A percentile compares a stretch with the other conserved stretches of the same genome.
These are phyloP conservation scores for Cettia cetti DNA, from an alignment of 2,113 vertebrate genomes.

Conservation along the genomic window DNA sequence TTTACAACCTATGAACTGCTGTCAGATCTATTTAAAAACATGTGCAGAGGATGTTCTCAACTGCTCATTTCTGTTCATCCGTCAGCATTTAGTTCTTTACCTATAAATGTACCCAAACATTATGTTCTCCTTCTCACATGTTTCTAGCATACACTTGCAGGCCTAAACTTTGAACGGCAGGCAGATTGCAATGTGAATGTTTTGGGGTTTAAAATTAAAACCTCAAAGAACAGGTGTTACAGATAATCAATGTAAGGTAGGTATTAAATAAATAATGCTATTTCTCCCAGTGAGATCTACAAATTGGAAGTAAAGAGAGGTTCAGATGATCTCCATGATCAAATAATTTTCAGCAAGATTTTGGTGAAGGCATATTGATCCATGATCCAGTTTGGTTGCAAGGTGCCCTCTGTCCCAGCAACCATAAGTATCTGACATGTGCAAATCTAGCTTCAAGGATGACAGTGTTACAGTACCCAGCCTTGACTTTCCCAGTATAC, in stretches of 20 bases:
- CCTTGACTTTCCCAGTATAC: background rate
- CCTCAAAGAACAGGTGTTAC: background rate
- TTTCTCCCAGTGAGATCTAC: background rate
- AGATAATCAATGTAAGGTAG: background rate
- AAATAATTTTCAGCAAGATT: background rate
- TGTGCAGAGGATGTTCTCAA: background rate
- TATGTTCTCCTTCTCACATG: background rate
- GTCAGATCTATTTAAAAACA: background rate
- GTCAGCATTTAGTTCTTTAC: background rate
- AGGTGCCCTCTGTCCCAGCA: background rate
- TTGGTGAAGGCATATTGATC: background rate
- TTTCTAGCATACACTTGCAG: background rate
- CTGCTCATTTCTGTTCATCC: background rate
- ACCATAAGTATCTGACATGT: fast-evolving
- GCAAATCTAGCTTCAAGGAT: background rate
- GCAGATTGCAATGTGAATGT: background rate
- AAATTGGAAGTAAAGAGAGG: background rate
- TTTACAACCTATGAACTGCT: background rate
- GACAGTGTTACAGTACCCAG: background rate
- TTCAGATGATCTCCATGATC: background rate
- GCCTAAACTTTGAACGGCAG: background rate
- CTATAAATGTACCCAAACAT: background rate
- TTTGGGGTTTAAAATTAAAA: background rate
- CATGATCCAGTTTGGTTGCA: background rate
- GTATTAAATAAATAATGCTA: background rate